Base-by-base conservation (phyloP, 2,797 vertebrate species). In the Phataginus tricuspis region DNA sequence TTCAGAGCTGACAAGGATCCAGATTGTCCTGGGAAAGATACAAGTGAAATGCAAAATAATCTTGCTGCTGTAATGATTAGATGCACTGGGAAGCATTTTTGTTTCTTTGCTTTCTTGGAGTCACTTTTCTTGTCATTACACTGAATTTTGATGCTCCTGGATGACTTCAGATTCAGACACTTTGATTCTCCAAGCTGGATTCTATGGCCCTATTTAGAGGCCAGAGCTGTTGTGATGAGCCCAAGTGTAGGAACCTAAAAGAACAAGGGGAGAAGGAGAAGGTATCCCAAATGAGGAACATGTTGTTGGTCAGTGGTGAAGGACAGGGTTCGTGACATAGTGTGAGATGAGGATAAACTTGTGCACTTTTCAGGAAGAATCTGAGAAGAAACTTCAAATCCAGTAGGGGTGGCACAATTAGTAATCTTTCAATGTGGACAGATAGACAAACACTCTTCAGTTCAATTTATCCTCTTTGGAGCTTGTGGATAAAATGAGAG, bases 381-480 rank as follows among this genome's bases (percentile, higher is more conserved):
- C 63, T 0, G 2, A 64, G 49, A 79, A 78, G 77, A 64, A 86
- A 45, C 63, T 53, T n/a, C 42, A 25, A 90, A 89, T 92, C 34
- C 94, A 97, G 91, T 94, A 93, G 59, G 75, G 80, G 91, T 78
- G 95, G 94, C 93, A 91, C 9, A 83, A 88, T 97, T 86, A 87
- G 61, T 91, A 55, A 85, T 96, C 96, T 96, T 63, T 96, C 97
- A 95, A 51, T 53, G 64, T 51, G 94, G 95, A 94, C 82, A 97
- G 96, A 82, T 51, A 97, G 92, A 85, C 84, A 97, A 86, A 89
- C 27, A n/a, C 72, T 95, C 91, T 96, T 98, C 74, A 90, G 97
- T 92, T 97, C 96, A 97, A 97, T 98, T 97, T 97, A 90, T 96
- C 42, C 87, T 88, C 97, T 97, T 97, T 87, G 89, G 95, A 97